Evolutionary conservation across 2,888 invertebrate genomes (phyloP).

Genomic region (Andrena flavipes): DNA sequence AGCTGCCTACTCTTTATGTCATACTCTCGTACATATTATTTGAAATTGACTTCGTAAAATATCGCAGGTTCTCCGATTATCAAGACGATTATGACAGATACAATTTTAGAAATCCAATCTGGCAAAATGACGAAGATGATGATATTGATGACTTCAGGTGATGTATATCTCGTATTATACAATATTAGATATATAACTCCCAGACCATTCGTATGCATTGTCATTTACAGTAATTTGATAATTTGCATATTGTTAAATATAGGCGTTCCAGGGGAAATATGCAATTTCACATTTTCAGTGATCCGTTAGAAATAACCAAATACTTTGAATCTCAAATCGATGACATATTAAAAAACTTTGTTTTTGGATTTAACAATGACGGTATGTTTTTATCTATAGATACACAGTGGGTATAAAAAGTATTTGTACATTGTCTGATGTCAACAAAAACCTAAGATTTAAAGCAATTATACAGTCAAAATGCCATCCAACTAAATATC

Average conservation of each 20-base stretch:
- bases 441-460: too few relatives aligned
- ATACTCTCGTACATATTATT: neutral
- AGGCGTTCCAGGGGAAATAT: slow-evolving; percentile 40
- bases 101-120: slow-evolving; percentile 81
- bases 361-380: slow-evolving; percentile 70
- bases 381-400: slow-evolving; percentile 12
- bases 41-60: neutral
- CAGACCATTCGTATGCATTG: neutral
- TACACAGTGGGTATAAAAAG: neutral
- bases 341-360: slow-evolving; percentile 86
- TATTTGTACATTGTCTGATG: neutral
- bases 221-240: slow-evolving; percentile 6
- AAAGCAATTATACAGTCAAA: too few relatives aligned
- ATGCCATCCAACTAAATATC: too few relatives aligned
- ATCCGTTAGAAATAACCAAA: slow-evolving; percentile 87
- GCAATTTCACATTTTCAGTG: slow-evolving; percentile 87
- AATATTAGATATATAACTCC: neutral
- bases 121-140: slow-evolving; percentile 81
- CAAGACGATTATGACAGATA: slow-evolving; percentile 64
- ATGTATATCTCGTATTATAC: slow-evolving; percentile 5
- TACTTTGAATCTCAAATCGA: slow-evolving; percentile 88
- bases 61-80: slow-evolving; percentile 68
- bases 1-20: neutral
- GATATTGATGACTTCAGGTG: slow-evolving; percentile 81
- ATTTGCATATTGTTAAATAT: neutral